Conservation (phyloP, 2,888 invertebrate genomes). For the Heliothis peltigera region DNA sequence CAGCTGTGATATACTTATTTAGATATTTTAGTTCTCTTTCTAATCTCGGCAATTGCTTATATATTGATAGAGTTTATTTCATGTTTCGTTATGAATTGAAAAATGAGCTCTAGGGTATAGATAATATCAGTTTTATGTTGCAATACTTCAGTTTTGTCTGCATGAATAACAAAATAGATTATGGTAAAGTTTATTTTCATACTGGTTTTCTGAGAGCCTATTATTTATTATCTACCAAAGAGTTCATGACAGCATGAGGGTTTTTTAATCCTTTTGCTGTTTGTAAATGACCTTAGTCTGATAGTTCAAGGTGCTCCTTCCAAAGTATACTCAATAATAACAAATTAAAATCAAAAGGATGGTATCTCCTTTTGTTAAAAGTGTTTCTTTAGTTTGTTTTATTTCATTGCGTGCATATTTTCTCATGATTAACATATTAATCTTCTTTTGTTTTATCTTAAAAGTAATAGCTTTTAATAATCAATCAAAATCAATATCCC, state of each 20-base stretch:
- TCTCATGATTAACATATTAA: background rate
- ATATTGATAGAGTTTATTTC: too few relatives aligned
- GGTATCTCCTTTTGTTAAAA: too few relatives aligned
- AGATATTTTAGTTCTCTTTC: constrained; percentile 10
- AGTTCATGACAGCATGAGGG: constrained; percentile 1
- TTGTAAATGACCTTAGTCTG: constrained; percentile 27
- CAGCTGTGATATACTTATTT: background rate
- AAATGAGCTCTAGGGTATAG: too few relatives aligned
- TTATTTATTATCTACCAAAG: background rate
- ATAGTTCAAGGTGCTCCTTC: constrained; percentile 21
- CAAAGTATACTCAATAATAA: background rate
- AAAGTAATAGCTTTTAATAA: constrained; percentile 33
- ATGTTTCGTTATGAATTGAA: too few relatives aligned
- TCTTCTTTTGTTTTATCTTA: constrained; percentile 28
- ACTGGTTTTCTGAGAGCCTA: too few relatives aligned
- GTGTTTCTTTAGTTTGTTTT: background rate
- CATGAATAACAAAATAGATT: too few relatives aligned
- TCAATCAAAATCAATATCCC: constrained; percentile 30
- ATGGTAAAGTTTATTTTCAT: too few relatives aligned
- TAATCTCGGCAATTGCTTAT: background rate
- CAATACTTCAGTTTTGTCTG: too few relatives aligned
- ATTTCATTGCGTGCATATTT: background rate
- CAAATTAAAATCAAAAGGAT: too few relatives aligned
- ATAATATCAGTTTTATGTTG: too few relatives aligned
- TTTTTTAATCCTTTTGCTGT: constrained; percentile 28